A percentile compares a stretch with the other conserved stretches of the same genome.
phyloP scores from a whole-genome alignment of 2,888 invertebrate species.

The Idaea straminata region DNA sequence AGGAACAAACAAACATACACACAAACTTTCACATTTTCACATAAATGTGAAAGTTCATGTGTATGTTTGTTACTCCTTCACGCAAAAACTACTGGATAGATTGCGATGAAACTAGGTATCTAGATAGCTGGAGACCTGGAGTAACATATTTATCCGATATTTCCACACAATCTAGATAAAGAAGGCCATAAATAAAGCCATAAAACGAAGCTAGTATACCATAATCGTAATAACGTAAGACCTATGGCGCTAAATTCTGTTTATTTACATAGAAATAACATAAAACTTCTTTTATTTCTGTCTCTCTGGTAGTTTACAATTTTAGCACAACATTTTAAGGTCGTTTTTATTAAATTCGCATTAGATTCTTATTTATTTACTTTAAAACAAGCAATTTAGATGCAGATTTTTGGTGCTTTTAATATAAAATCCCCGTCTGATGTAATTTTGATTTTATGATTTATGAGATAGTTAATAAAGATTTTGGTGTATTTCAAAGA shows the following conservation, averaged over 20 bases:
- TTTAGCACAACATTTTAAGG: not conserved
- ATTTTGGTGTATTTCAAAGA: no score
- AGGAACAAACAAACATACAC: no score
- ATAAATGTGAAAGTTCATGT: no score
- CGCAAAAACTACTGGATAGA: no score
- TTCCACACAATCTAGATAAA: no score
- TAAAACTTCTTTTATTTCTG: not conserved
- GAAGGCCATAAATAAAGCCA: no score
- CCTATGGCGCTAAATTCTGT: not conserved
- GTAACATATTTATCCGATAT: no score
- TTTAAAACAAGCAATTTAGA: not conserved
- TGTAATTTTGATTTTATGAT: not conserved
- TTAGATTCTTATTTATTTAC: not conserved
- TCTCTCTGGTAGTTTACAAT: not conserved
- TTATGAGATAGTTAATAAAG: not conserved
- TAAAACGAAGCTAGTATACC: not conserved
- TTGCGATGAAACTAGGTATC: no score
- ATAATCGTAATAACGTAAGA: not conserved
- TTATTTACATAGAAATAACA: not conserved
- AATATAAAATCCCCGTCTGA: not conserved
- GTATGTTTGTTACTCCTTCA: no score
- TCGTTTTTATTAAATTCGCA: not conserved
- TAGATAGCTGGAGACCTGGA: no score
- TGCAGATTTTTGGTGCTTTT: not conserved
- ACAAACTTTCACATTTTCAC: no score